Base-by-base conservation (phyloP, 1,140 invertebrate genomes). In the Heliconius hewitsoni region DNA sequence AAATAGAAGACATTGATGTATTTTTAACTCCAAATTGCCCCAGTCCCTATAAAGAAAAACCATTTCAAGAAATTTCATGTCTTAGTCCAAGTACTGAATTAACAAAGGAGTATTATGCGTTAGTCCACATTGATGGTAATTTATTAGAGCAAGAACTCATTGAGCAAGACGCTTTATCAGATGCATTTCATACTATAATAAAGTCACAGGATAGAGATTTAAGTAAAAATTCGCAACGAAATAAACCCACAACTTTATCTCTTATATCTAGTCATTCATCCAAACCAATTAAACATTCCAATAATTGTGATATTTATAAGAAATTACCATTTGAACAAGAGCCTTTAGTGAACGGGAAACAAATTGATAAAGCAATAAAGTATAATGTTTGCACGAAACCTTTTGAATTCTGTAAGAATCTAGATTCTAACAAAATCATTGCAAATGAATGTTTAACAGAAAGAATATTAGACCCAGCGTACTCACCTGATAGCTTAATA, bases 101-200 rank as follows among this genome's bases (percentile, higher is more conserved):
- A 71, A 90, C 85, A 73, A 91, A 86, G 85, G 90, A 93, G 81
- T 92, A 93, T 73, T 92, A 93, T 85, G 89, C 91, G n/a, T 81
- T 92, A 76, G 91, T 93, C n/a, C 91, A 92, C n/a, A 90, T 93
- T 82, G 90, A 92, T 27, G 85, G 86, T n/a, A 87, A 92, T 80
- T 84, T 93, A 77, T 83, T 94, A 81, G 93, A 94, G 52, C 89
- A 90, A 81, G 93, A 94, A 82, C 83, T 94, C 46, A 89, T 80
- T 57, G 93, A 94, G 86, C 93, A 93, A 82, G 93, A 93, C 79
- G 90, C 84, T 37, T 81, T 94, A n/a, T 93, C 90, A 70, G 88
- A 87, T 85, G 92, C 92, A 50, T 94, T 94, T 87, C 86, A 93
- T 46, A 89, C 91, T 76, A 93, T 94, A 80, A 92, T 90, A 83